phyloP scores from a whole-genome alignment of 2,797 vertebrate genomes.

The Catostomus latipinnis region DNA sequence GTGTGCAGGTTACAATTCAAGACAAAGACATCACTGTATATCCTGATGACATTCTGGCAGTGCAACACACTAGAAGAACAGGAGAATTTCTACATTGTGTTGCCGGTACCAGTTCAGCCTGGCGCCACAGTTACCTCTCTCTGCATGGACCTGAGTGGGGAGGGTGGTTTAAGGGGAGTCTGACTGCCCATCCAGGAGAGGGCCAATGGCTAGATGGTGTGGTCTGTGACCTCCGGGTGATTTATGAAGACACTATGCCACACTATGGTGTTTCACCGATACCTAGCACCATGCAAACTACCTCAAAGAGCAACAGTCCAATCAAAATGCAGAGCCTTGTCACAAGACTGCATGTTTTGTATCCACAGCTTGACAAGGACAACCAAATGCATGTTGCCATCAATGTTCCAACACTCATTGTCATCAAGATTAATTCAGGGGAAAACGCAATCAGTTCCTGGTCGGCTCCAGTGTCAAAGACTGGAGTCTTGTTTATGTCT shows the following conservation, averaged over 20 bases:
- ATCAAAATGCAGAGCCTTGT: constrained; percentile 46
- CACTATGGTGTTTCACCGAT: constrained; percentile 51
- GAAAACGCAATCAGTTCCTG: constrained; percentile 72
- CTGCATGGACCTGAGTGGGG: constrained; percentile 69
- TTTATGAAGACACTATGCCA: constrained; percentile 69
- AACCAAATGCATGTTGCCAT: constrained; percentile 73
- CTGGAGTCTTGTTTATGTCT: constrained; percentile 65
- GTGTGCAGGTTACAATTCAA: constrained; percentile 71
- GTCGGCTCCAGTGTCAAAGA: constrained; percentile 72
- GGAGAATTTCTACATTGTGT: constrained; percentile 75
- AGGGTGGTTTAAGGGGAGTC: constrained; percentile 76
- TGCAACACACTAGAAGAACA: constrained; percentile 77
- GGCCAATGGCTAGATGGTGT: constrained; percentile 78
- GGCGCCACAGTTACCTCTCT: constrained; percentile 81
- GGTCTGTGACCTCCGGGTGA: constrained; percentile 77
- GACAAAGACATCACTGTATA: constrained; percentile 72
- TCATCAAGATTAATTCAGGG: constrained; percentile 71
- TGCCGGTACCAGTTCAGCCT: constrained; percentile 64
- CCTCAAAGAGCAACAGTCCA: constrained; percentile 43
- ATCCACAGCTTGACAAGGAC: constrained; percentile 67
- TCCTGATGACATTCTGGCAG: constrained; percentile 80
- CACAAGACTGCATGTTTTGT: constrained; percentile 67
- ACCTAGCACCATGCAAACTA: constrained; percentile 56
- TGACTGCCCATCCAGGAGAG: constrained; percentile 56
- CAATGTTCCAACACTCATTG: constrained; percentile 64